Conservation (phyloP, 2,113 vertebrate species). For the Platysternon megacephalum region DNA sequence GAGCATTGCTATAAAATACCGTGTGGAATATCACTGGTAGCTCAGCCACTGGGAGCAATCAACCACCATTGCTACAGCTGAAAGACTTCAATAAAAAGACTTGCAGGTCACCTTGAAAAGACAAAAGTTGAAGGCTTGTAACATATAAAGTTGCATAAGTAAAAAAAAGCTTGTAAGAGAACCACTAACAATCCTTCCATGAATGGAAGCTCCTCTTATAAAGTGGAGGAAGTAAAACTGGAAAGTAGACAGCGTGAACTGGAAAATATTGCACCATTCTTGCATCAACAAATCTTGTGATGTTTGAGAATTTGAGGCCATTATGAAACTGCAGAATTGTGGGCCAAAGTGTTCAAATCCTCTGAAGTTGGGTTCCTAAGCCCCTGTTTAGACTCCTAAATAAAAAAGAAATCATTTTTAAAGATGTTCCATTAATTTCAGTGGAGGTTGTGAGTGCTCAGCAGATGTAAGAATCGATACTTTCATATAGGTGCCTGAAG, state of each 20-base stretch:
- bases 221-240: neutral
- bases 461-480: neutral
- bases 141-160: neutral
- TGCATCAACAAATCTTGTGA: neutral
- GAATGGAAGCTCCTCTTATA: neutral
- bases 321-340: neutral
- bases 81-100: neutral
- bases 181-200: neutral
- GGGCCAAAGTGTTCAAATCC: neutral
- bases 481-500: neutral
- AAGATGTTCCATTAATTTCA: neutral
- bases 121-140: neutral
- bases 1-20: neutral
- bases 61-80: neutral
- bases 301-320: neutral
- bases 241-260: neutral
- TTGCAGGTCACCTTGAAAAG: neutral
- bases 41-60: neutral
- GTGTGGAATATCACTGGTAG: neutral
- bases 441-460: neutral
- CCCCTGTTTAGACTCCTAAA: neutral
- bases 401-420: neutral
- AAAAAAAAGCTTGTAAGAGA: neutral
- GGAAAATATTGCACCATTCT: accelerated
- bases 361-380: neutral